Conservation (phyloP, 2,888 invertebrate genomes). For the Drosophila tripunctata region DNA sequence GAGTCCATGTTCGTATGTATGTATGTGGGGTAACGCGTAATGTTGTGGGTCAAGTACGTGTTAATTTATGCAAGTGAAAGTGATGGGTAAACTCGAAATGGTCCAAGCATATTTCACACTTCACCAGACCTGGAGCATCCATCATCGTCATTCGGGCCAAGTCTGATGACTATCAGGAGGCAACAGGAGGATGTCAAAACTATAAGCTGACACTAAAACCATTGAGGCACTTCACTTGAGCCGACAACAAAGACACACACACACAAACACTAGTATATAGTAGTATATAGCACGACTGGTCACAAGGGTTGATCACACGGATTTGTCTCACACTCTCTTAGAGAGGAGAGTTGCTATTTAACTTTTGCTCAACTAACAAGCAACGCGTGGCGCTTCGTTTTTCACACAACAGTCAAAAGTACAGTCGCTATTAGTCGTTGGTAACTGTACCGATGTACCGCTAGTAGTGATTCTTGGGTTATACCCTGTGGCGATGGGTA, state of each 20-base stretch:
- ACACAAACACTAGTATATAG: constrained; percentile 7
- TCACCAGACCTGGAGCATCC: constrained; percentile 45
- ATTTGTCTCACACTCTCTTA: too few species aligned
- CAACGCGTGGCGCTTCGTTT: constrained; percentile 66
- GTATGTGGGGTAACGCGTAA: too few species aligned
- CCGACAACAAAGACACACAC: constrained; percentile 31
- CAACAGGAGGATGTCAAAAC: constrained; percentile 69
- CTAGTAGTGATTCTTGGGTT: constrained; percentile 19
- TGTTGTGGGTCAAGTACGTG: not conserved
- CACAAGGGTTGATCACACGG: constrained; percentile 59
- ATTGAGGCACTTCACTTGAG: constrained; percentile 66
- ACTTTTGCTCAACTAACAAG: constrained; percentile 65
- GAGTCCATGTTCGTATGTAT: too few species aligned
- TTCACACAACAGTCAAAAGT: constrained; percentile 77
- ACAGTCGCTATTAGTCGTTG: constrained; percentile 64
- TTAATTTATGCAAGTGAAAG: constrained; percentile 57
- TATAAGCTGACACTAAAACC: constrained; percentile 77
- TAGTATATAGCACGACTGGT: constrained; percentile 3
- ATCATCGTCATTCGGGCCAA: constrained; percentile 15
- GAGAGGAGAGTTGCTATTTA: constrained; percentile 61
- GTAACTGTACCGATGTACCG: constrained; percentile 34
- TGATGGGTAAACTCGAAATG: constrained; percentile 16
- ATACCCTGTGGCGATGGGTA: too few species aligned
- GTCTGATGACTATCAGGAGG: constrained; percentile 57
- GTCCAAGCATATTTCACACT: constrained; percentile 65